phyloP scores from a whole-genome alignment of 1,140 invertebrate genomes.

The Diabrotica virgifera region DNA sequence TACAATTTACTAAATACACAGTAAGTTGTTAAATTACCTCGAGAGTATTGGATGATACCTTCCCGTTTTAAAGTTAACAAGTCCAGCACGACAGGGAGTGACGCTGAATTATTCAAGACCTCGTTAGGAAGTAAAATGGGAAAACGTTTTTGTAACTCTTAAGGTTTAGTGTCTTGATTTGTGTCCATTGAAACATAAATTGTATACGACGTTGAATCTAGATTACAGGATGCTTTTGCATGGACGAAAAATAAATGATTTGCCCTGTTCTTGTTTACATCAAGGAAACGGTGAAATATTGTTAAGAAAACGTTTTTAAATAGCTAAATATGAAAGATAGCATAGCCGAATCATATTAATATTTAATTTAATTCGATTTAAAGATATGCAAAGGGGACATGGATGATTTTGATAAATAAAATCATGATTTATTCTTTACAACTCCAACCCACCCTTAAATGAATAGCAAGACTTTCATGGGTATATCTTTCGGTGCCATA shows the following conservation, averaged over 20 bases:
- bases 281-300: neutral
- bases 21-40: constrained; percentile 30
- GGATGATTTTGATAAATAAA: too few relatives aligned
- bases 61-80: constrained; percentile 26
- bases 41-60: constrained; percentile 34
- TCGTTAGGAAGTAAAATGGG: constrained; percentile 24
- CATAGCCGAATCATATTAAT: too few relatives aligned
- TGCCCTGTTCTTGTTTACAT: neutral
- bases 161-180: neutral
- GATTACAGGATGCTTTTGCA: neutral
- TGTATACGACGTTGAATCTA: neutral
- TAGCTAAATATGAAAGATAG: too few relatives aligned
- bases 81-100: constrained; percentile 15
- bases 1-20: constrained; percentile 27
- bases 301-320: too few relatives aligned
- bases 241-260: neutral
- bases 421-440: too few relatives aligned
- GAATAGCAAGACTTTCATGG: too few relatives aligned
- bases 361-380: too few relatives aligned
- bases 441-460: too few relatives aligned
- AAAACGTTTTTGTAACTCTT: constrained; percentile 6
- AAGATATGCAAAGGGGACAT: too few relatives aligned
- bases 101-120: constrained; percentile 27
- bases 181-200: neutral
- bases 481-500: too few relatives aligned